phyloP scores from a whole-genome alignment of 37 sponge, comb jelly and placozoan species.

The Ephydatia muelleri region DNA sequence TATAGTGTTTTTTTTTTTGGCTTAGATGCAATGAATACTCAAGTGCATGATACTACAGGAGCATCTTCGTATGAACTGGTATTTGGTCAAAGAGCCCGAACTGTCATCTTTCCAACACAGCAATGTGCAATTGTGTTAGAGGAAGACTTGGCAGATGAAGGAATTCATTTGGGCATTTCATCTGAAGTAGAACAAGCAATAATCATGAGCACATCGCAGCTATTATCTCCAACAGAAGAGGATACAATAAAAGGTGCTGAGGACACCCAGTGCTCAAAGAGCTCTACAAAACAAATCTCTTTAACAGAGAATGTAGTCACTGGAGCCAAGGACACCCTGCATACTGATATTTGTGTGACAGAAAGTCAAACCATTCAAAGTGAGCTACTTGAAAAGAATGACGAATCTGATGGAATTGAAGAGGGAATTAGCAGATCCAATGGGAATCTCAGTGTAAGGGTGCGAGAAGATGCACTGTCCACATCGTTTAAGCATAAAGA shows the following conservation, averaged over 20 bases:
- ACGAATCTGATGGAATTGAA: no score
- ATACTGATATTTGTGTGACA: neutral
- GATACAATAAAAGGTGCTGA: no score
- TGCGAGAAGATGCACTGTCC: neutral
- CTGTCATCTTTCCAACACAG: constrained; percentile 8
- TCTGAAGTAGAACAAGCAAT: no score
- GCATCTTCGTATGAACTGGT: neutral
- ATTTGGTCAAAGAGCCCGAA: constrained; percentile 6
- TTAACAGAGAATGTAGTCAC: neutral
- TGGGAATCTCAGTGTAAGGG: neutral
- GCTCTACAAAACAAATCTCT: neutral
- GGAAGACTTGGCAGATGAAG: constrained; percentile 14
- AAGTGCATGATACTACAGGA: constrained; percentile 17
- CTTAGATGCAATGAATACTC: constrained; percentile 18
- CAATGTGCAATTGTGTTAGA: constrained; percentile 14
- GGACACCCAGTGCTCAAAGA: no score
- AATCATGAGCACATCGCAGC: no score
- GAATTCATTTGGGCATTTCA: neutral
- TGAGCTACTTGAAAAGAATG: no score
- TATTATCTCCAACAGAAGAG: no score
- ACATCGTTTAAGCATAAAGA: neutral
- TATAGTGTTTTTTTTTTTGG: neutral
- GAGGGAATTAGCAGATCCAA: no score
- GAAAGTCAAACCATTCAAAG: neutral
- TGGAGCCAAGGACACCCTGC: neutral